These are phyloP conservation scores for Capitulum mitella DNA, from an alignment of 2,888 invertebrate genomes.

Conservation along the genomic window DNA sequence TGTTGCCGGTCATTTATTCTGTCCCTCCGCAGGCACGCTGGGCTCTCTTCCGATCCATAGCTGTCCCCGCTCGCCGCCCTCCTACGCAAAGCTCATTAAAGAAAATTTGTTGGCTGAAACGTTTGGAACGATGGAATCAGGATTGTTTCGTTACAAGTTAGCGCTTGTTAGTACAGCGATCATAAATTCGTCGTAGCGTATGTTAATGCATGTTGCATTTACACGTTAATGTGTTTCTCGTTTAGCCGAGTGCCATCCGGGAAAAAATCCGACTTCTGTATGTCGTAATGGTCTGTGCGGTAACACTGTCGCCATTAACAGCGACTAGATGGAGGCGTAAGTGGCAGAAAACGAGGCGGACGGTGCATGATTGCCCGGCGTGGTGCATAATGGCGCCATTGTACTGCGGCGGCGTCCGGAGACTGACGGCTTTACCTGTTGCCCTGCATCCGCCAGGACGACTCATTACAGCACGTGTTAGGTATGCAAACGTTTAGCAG, in stretches of 20 bases:
- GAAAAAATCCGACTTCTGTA: too few species aligned
- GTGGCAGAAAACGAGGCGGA: neutral
- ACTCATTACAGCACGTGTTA: neutral
- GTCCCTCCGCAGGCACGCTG: neutral
- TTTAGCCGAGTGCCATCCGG: too few species aligned
- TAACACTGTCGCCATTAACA: neutral
- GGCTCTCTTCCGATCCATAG: neutral
- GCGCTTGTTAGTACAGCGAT: too few species aligned
- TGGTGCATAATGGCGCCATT: neutral
- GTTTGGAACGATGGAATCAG: too few species aligned
- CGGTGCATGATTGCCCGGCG: neutral
- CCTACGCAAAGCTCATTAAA: too few species aligned
- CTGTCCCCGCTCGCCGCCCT: neutral
- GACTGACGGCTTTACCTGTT: neutral
- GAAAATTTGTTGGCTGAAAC: too few species aligned
- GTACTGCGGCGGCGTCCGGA: neutral
- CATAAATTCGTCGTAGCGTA: too few species aligned
- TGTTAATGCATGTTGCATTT: too few species aligned
- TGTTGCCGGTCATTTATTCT: neutral
- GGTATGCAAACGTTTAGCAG: neutral
- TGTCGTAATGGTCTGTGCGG: too few species aligned
- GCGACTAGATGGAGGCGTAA: neutral
- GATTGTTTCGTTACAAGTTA: too few species aligned
- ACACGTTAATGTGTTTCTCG: too few species aligned
- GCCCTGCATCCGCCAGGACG: neutral